phyloP scores from a whole-genome alignment of 1,140 invertebrate genomes.

The Scaptomyza pallida region DNA sequence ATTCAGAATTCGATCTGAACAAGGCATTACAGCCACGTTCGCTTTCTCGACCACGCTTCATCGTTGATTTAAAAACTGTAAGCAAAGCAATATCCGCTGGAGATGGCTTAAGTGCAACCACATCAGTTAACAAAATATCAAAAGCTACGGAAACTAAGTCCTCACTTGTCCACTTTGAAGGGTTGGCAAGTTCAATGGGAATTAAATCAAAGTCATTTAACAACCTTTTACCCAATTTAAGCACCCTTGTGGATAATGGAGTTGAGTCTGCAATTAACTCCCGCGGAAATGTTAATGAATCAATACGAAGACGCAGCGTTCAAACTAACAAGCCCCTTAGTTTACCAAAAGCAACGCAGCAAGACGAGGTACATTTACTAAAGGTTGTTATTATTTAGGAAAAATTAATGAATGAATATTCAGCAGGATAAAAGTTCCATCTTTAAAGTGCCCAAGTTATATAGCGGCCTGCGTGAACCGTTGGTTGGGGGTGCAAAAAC shows the following conservation, averaged over 20 bases:
- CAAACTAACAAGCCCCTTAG: constrained; percentile 37
- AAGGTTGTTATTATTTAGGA: no score
- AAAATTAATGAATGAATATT: background rate
- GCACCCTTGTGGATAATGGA: constrained; percentile 19
- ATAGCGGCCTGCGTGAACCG: constrained; percentile 67
- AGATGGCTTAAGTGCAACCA: constrained; percentile 59
- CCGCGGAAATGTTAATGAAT: constrained; percentile 51
- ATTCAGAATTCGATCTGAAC: constrained; percentile 18
- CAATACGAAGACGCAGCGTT: constrained; percentile 41
- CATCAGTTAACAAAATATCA: constrained; percentile 14
- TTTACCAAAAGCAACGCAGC: constrained; percentile 24
- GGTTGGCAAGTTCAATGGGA: constrained; percentile 81
- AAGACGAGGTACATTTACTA: constrained; percentile 41
- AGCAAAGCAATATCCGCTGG: constrained; percentile 78
- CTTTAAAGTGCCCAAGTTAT: constrained; percentile 73
- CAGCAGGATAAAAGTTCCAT: constrained; percentile 51
- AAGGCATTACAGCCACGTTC: constrained; percentile 52
- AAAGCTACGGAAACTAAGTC: background rate
- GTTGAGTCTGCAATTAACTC: constrained; percentile 6
- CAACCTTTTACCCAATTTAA: constrained; percentile 70
- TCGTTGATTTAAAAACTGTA: constrained; percentile 71
- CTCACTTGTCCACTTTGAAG: constrained; percentile 20
- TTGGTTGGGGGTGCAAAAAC: constrained; percentile 38
- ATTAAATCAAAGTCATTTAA: constrained; percentile 83
- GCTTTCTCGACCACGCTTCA: constrained; percentile 77